Base-by-base conservation (phyloP, 1,140 invertebrate genomes). In the Dryas iulia region DNA sequence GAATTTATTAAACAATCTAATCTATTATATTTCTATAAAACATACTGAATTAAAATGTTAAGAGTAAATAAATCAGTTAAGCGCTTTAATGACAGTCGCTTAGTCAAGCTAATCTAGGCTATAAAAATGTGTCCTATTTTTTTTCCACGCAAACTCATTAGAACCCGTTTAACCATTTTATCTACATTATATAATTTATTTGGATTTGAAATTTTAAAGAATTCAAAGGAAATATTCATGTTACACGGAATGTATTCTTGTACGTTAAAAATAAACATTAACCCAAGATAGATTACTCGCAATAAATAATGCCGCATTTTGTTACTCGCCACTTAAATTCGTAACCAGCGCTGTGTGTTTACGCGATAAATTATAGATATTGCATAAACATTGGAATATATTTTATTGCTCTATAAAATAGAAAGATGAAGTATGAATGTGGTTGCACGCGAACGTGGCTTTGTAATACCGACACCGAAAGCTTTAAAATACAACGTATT, bases 361-460 rank as follows among this genome's bases (percentile, higher is more conserved):
- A 87, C 78, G 64, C 77, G 33, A 89, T 90, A 90, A 87, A 87
- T 89, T 88, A 86, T 74, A 77, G 73, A 86, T 82, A 82, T 81
- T 82, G 84, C 71, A 78, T 78, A 90, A 89, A 89, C 83, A 89
- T 79, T 80, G 75, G 73, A 65, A 83, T 90, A 82, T 84, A 84
- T 88, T 89, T 89, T 84, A 90, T 84, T 80, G 73, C 74, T 61
- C 76, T 75, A 83, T 87, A 84, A 87, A 86, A 84, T 79, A 62
- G 76, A 81, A 77, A 81, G 77, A 82, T 71, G 68, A 65, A 54
- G 62, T 65, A 70, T 57, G 63, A 71, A 71, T 58, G 63, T 53
- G 69, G 58, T 47, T 18, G 39, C 39, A 47, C 18, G 14, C 39
- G 14, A 47, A 47, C 39, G 14, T 18, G 18, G 39, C 18, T 47